These are phyloP conservation scores for Seriola aureovittata DNA, from an alignment of 2,113 vertebrate genomes.

Conservation along the genomic window DNA sequence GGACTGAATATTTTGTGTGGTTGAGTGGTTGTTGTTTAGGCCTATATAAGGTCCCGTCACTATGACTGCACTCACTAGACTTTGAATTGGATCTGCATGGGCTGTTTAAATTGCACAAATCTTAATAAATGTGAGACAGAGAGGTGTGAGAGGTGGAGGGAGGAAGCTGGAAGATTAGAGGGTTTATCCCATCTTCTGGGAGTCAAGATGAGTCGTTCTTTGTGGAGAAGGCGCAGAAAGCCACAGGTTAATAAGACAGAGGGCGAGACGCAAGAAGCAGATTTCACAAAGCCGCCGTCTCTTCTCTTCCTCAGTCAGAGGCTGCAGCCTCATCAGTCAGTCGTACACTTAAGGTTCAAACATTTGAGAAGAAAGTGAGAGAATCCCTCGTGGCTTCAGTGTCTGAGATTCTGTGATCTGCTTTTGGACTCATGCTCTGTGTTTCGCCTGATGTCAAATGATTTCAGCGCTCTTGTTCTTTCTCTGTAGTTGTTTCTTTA, in stretches of 20 bases:
- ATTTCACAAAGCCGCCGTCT: background rate
- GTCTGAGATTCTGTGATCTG: too few relatives aligned
- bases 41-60: background rate
- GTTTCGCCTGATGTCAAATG: too few relatives aligned
- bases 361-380: background rate
- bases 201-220: conserved; percentile 36
- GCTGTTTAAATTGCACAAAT: conserved; percentile 23
- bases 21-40: too few relatives aligned
- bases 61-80: conserved; percentile 25
- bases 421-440: background rate
- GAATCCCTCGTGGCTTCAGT: background rate
- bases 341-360: background rate
- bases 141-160: background rate
- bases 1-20: too few relatives aligned
- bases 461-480: too few relatives aligned
- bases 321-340: background rate
- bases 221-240: conserved; percentile 29
- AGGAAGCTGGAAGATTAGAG: conserved; percentile 37
- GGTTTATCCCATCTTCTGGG: conserved; percentile 42
- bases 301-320: background rate
- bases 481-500: background rate
- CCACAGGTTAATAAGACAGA: conserved; percentile 40
- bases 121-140: background rate
- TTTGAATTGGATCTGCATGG: conserved; percentile 34
- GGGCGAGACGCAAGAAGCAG: background rate